Conservation (phyloP, 2,888 invertebrate species). For the Anagyrus pseudococci region DNA sequence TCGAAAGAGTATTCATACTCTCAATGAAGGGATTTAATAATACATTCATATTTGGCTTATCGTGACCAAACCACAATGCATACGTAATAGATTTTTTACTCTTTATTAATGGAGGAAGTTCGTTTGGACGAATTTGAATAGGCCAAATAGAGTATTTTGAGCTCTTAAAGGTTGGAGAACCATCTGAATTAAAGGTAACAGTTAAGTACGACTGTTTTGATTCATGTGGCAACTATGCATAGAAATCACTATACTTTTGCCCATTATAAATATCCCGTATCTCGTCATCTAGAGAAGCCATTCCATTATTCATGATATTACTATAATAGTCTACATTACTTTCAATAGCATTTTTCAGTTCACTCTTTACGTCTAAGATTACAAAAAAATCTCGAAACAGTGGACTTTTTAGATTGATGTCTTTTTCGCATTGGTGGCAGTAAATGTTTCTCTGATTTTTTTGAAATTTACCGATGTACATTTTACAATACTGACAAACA, state of each 20-base stretch:
- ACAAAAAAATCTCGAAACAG: not conserved
- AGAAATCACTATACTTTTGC: not conserved
- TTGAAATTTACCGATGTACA: slow-evolving; percentile 10
- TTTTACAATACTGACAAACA: slow-evolving; percentile 28
- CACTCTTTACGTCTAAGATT: not conserved
- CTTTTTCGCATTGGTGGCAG: not conserved
- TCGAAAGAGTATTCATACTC: not conserved
- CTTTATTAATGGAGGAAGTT: not conserved
- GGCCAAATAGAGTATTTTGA: not conserved
- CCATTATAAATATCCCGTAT: not conserved
- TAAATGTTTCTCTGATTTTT: not conserved
- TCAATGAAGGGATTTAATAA: not conserved
- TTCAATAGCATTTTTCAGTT: not conserved
- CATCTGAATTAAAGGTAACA: not conserved
- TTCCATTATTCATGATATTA: not conserved
- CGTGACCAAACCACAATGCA: not conserved
- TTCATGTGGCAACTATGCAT: not conserved
- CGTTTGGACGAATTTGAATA: not conserved
- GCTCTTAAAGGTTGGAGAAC: not conserved
- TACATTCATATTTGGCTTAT: not conserved
- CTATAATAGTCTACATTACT: not conserved
- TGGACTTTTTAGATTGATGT: not conserved
- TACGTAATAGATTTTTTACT: not conserved
- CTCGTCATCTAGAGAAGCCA: no score
- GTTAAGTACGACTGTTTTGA: not conserved